These are phyloP conservation scores for Perizoma affinitatum DNA, from an alignment of 2,888 invertebrate species.

Conservation along the genomic window DNA sequence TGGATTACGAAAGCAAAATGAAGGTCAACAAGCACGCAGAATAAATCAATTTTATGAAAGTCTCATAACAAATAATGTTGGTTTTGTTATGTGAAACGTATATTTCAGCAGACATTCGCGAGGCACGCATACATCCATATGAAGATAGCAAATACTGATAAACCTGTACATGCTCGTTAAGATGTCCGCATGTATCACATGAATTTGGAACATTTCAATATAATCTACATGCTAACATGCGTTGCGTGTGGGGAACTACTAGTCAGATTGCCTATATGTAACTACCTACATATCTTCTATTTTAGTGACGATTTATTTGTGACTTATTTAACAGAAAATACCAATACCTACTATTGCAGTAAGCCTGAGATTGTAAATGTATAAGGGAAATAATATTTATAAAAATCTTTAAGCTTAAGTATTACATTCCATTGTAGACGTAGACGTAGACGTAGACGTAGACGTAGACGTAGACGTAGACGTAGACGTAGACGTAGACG, in stretches of 20 bases:
- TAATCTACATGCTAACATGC: constrained; percentile 41
- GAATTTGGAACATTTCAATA: constrained; percentile 47
- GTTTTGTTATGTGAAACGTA: constrained; percentile 40
- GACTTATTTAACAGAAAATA: constrained; percentile 2
- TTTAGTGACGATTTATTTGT: constrained; percentile 12
- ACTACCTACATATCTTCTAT: constrained; percentile 4
- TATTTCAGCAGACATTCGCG: constrained; percentile 39
- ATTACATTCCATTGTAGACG: no score
- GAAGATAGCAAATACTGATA: constrained; percentile 57
- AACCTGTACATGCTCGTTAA: constrained; percentile 55
- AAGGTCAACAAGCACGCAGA: constrained; percentile 39
- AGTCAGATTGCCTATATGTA: background rate
- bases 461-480: no score
- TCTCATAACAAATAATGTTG: constrained; percentile 39
- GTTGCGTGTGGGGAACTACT: constrained; percentile 31
- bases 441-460: no score
- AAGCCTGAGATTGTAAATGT: no score
- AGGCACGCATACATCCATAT: constrained; percentile 53
- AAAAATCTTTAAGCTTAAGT: no score
- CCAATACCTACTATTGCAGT: background rate
- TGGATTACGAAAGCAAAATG: constrained; percentile 22
- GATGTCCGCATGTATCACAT: constrained; percentile 56
- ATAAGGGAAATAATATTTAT: constrained; percentile 1
- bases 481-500: no score
- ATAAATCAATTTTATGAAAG: constrained; percentile 47